These are phyloP conservation scores for Sinocyclocheilus grahami DNA, from an alignment of 2,113 vertebrate genomes.

Conservation along the genomic window DNA sequence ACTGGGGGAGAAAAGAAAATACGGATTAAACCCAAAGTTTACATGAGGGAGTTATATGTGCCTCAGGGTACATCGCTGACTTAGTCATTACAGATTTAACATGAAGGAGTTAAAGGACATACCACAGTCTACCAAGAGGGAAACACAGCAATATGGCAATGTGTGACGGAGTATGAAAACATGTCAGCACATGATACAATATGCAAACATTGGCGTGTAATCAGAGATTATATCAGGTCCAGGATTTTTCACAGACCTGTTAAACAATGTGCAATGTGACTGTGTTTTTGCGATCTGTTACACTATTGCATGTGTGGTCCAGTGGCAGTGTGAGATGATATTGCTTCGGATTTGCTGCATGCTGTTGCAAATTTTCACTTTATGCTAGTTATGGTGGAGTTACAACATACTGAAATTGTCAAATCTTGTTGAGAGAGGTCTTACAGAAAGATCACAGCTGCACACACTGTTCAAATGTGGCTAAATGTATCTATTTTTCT, in stretches of 20 bases:
- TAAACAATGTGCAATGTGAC: no score
- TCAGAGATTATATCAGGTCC: neutral
- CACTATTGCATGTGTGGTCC: constrained; percentile 9
- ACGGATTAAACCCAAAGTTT: constrained; percentile 81
- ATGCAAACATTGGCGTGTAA: neutral
- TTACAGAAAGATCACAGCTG: neutral
- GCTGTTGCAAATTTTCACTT: neutral
- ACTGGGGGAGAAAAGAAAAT: constrained; percentile 88
- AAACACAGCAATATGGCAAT: constrained; percentile 14
- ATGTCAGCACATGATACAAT: constrained; percentile 8
- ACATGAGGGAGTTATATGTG: constrained; percentile 76
- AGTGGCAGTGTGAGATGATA: neutral
- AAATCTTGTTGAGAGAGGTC: neutral
- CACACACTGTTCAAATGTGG: neutral
- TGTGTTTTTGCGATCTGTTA: neutral
- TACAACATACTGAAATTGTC: neutral
- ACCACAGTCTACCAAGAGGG: constrained; percentile 41
- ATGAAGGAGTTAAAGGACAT: constrained; percentile 73
- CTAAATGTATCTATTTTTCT: no score
- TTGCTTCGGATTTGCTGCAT: neutral
- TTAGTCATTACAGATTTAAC: constrained; percentile 76
- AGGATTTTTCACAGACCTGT: no score
- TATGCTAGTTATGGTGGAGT: neutral
- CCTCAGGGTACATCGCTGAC: constrained; percentile 66
- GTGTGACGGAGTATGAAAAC: constrained; percentile 20